Evolutionary conservation across 2,113 vertebrate species (phyloP).

Genomic region (Chlorodrepanis virens): DNA sequence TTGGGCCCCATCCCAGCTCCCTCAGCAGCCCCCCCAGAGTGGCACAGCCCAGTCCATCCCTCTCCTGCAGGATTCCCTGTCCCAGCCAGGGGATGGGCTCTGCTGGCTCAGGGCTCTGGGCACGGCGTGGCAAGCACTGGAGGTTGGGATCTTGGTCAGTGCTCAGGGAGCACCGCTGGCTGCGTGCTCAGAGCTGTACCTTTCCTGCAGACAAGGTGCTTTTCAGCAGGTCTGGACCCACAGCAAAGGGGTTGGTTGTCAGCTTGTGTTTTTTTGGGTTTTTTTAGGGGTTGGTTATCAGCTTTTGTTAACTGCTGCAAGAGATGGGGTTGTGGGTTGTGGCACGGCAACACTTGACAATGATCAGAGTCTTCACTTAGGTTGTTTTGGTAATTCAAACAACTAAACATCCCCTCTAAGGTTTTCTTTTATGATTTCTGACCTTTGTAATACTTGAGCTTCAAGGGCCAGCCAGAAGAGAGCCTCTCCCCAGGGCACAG

Average conservation of each 20-base stretch:
- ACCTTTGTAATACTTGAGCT: not conserved
- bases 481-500: not conserved
- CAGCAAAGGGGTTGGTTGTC: not conserved
- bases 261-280: not conserved
- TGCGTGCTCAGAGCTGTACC: not conserved
- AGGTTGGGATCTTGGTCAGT: accelerated
- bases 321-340: not conserved
- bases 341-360: not conserved
- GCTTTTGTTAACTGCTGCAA: not conserved
- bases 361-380: not conserved
- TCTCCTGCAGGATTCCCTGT: not conserved
- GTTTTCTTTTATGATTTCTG: not conserved
- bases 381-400: not conserved
- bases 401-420: not conserved
- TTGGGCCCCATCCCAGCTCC: not conserved
- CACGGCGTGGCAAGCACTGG: accelerated
- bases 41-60: accelerated
- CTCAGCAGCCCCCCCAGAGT: not conserved
- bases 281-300: not conserved
- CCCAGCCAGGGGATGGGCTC: not conserved
- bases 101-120: not conserved
- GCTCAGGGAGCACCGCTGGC: too few species aligned
- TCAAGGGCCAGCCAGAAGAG: not conserved
- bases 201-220: not conserved
- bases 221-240: not conserved